These are phyloP conservation scores for Conistra vaccinii DNA, from an alignment of 2,888 invertebrate species.

Conservation along the genomic window DNA sequence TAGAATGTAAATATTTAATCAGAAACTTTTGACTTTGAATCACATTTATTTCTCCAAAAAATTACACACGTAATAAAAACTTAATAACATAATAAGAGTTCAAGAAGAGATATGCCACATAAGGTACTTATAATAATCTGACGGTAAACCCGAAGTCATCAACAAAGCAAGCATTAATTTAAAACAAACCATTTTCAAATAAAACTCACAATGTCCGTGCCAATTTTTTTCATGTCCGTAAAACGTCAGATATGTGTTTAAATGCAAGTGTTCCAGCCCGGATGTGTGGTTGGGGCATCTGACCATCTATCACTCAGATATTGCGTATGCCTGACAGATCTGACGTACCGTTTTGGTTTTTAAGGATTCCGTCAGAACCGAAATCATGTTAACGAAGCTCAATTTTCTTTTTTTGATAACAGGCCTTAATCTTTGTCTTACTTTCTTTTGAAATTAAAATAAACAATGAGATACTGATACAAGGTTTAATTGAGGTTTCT, in stretches of 20 bases:
- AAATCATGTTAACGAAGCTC: conserved; percentile 52
- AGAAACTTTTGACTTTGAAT: not conserved
- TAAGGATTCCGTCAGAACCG: conserved; percentile 51
- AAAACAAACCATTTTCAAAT: not conserved
- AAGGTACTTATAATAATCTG: not conserved
- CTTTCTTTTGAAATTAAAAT: too few species aligned
- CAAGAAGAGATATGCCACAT: not conserved
- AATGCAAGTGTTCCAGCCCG: conserved; percentile 70
- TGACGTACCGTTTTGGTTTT: conserved; percentile 59
- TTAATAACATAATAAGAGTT: not conserved
- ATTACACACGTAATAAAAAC: too few species aligned
- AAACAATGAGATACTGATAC: too few species aligned
- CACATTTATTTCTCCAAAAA: not conserved
- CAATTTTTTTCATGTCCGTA: conserved; percentile 53
- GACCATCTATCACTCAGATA: conserved; percentile 84
- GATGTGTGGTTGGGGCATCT: conserved; percentile 70
- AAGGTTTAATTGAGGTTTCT: too few species aligned
- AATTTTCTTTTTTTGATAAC: not conserved
- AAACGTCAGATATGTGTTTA: conserved; percentile 67
- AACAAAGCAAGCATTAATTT: not conserved
- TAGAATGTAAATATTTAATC: not conserved
- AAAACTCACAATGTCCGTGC: conserved; percentile 3
- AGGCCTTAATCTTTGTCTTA: too few species aligned
- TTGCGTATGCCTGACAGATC: conserved; percentile 71
- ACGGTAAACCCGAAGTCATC: not conserved